A percentile compares a stretch with the other conserved stretches of the same genome.
These are phyloP conservation scores for Coranthus polyacanthus DNA, from an alignment of 2,797 vertebrate species.

Conservation along the genomic window DNA sequence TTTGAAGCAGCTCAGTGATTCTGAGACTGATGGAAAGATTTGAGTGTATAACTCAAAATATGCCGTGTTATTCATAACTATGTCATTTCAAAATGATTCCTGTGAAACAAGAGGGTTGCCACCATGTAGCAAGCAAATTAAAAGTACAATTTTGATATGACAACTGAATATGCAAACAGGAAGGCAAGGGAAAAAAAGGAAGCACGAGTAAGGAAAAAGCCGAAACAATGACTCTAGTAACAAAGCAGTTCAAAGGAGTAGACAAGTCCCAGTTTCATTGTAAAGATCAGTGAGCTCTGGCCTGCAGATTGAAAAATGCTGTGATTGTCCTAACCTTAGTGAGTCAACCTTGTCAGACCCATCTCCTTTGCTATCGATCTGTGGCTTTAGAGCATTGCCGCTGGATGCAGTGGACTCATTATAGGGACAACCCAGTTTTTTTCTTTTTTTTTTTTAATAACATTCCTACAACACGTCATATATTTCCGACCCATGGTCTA, in stretches of 20 bases:
- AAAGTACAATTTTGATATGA: background rate
- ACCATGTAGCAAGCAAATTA: background rate
- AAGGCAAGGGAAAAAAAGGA: background rate
- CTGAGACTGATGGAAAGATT: background rate
- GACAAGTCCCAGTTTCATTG: slow-evolving; percentile 7
- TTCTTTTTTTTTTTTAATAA: slow-evolving; percentile 2
- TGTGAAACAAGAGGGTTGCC: background rate
- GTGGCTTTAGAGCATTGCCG: slow-evolving; percentile 43
- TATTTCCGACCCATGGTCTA: background rate
- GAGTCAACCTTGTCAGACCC: slow-evolving; percentile 46
- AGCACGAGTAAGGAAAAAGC: background rate
- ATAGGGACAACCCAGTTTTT: slow-evolving; percentile 14
- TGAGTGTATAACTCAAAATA: background rate
- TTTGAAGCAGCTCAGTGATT: background rate
- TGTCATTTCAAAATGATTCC: background rate
- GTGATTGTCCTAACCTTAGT: slow-evolving; percentile 52
- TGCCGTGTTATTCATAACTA: background rate
- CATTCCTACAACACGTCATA: slow-evolving; percentile 18
- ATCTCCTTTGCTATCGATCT: slow-evolving; percentile 58
- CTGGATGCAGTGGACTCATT: slow-evolving; percentile 41
- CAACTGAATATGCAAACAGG: background rate
- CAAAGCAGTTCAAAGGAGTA: slow-evolving; percentile 1
- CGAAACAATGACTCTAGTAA: background rate
- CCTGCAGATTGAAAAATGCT: slow-evolving; percentile 47
- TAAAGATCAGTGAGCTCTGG: slow-evolving; percentile 43